Base-by-base conservation (phyloP, 2,797 vertebrate genomes). In the Sciurus carolinensis region DNA sequence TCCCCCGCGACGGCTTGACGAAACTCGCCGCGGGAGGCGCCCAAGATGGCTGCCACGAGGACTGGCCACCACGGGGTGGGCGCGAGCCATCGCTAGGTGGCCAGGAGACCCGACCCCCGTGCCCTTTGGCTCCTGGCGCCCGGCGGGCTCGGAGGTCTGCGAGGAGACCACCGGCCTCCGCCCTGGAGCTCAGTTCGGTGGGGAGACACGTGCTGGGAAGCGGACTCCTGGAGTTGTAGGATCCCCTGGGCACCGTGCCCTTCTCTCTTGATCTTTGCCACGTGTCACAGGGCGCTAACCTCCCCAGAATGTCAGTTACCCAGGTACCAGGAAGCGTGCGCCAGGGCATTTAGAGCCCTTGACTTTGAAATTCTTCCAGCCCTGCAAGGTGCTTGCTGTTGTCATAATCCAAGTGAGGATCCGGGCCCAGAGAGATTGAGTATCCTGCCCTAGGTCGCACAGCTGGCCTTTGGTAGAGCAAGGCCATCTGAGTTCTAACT, bases 41-140 rank as follows among this genome's bases (percentile, higher is more conserved):
- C 95, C 97, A 99, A 99, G 98, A 99, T 99, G 98, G 98, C 98
- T 98, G 98, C 98, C 97, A 87, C 88, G 98, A 98, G 98, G 95
- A 96, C 71, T 30, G 97, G 97, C 95, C 44, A 81, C 95, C 73
- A n/a, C 85, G 77, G 47, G 42, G 86, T 93, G 59, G 57, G 96
- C 84, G 72, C 30, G 52, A 22, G 81, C 33, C n/a, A 1, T 6
- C 12, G 73, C 94, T 4, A 1, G 86, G 95, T 9, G 81, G 44
- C 76, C 59, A 0, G 86, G 84, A 39, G 94, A 64, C 77, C 81
- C 4, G 50, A 72, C 54, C 75, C 81, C 67, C 7, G 2, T 1
- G 15, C 5, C 69, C 67, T 30, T 54, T 36, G 7, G 5, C 2
- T 0, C 26, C 66, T 1, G 52, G 83, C 10, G 59, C 39, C 1